phyloP scores from a whole-genome alignment of 2,113 vertebrate genomes.

The Mesoclemmys tuberculata region DNA sequence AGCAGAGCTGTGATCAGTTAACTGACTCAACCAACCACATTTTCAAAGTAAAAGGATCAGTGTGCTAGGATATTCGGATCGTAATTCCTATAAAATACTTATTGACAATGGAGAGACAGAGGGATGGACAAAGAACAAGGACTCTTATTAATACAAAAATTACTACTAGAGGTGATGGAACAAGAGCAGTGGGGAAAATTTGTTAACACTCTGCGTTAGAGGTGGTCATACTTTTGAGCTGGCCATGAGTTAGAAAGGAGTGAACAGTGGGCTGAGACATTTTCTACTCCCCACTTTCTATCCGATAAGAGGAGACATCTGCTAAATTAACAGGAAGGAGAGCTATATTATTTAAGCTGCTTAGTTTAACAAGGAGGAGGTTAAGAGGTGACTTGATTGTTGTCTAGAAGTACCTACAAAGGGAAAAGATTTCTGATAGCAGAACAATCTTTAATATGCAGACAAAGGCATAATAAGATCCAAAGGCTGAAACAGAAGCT shows the following conservation, averaged over 20 bases:
- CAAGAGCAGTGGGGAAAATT: constrained; percentile 52
- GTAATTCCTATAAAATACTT: constrained; percentile 43
- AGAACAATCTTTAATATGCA: not conserved
- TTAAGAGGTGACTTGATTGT: not conserved
- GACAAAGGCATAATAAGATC: not conserved
- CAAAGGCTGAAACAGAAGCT: not conserved
- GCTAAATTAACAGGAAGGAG: not conserved
- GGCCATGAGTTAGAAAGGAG: constrained; percentile 16
- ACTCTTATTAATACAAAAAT: constrained; percentile 12
- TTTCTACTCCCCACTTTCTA: constrained; percentile 11
- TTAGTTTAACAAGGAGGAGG: not conserved
- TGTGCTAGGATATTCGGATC: constrained; percentile 15
- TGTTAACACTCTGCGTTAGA: constrained; percentile 2
- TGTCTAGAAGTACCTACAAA: not conserved
- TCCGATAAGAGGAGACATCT: constrained; percentile 29
- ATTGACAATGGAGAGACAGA: not conserved
- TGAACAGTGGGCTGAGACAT: constrained; percentile 36
- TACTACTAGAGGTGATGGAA: constrained; percentile 55
- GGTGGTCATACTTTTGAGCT: constrained; percentile 13
- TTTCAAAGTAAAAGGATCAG: no score
- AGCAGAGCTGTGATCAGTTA: constrained; percentile 61
- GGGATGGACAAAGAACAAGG: constrained; percentile 4
- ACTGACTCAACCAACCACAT: no score
- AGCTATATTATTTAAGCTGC: not conserved
- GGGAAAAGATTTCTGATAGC: not conserved